Evolutionary conservation across 2,888 invertebrate genomes (phyloP), one percentile per base, ranked within the genome.

Genomic region (Pristionchus arcanus): DNA sequence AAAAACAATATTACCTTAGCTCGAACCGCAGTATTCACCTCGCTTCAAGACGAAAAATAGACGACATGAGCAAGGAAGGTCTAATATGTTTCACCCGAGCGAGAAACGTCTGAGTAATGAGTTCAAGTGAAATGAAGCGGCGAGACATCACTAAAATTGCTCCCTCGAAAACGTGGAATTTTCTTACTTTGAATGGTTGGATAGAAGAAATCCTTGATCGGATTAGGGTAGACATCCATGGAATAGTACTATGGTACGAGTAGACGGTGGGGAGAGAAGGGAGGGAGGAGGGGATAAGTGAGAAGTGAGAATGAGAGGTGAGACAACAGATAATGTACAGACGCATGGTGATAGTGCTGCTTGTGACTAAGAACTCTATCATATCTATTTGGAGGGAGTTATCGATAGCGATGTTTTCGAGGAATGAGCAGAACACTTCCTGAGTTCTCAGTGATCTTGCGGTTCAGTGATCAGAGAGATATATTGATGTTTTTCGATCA

Each of bases 271-370:
- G 85, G 34, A 87, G 31, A 28, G 34, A 25, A 86, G 31, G n/a
- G 16, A 21, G 49, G 83, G 25, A 25, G 28, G 13, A 42, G 37
- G n/a, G 34, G 49, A 66, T 9, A 37, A 71, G 68, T 28, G 68
- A n/a, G 21, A n/a, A n/a, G 28, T 34, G 68, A 87, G 53, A 16
- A 31, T 31, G 66, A 86, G 85, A 59, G 66, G 37, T 25, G 28
- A 87, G 71, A 68, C 42, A 68, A 87, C 42, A 87, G 68, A 68
- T 55, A 63, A 85, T 55, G 83, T 85, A 85, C 55, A 85, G 84
- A 42, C 37, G 74, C 34, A 74, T 83, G 53, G 28, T 55, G 31
- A 83, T 55, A 81, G 53, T 25, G 34, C n/a, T 71, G 71, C 37
- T 37, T 74, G 74, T 74, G 37, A 37, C 74, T 37, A 19, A 3